A percentile compares a stretch with the other conserved stretches of the same genome.
phyloP scores from a whole-genome alignment of 2,888 invertebrate species.

The Antitype chi region DNA sequence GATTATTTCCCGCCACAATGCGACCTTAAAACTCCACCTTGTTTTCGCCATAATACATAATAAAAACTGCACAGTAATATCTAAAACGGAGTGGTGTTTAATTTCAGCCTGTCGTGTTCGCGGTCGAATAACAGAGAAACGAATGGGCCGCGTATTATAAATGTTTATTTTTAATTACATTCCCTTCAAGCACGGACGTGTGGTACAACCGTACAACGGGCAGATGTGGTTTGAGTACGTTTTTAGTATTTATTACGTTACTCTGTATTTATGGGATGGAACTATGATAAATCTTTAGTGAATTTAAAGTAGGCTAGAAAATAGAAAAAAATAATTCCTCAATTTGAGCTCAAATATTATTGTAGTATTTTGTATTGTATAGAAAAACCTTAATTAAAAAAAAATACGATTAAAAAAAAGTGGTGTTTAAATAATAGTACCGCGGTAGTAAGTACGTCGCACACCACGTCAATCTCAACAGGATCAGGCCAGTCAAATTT shows the following conservation, averaged over 20 bases:
- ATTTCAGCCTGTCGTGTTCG: conserved; percentile 49
- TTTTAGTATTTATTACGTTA: conserved; percentile 32
- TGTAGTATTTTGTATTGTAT: too few relatives aligned
- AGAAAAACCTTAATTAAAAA: too few relatives aligned
- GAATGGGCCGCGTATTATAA: conserved; percentile 63
- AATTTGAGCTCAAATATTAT: not conserved
- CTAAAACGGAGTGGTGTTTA: conserved; percentile 52
- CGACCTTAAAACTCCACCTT: not conserved
- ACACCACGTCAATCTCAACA: conserved; percentile 72
- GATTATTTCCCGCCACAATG: not conserved
- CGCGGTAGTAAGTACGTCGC: conserved; percentile 29
- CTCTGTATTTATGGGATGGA: not conserved
- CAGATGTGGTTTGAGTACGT: conserved; percentile 44
- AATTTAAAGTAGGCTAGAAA: not conserved
- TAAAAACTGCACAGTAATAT: conserved; percentile 34
- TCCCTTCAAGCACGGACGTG: conserved; percentile 61
- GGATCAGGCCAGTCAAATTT: conserved; percentile 78
- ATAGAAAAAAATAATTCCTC: not conserved
- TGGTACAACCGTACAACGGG: conserved; percentile 29
- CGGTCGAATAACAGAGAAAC: conserved; percentile 56
- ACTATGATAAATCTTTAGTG: not conserved
- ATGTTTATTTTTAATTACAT: conserved; percentile 71
- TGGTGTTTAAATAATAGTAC: conserved; percentile 52
- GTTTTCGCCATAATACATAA: conserved; percentile 6
- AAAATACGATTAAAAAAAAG: not conserved